These are phyloP conservation scores for Pogonomyrmex barbatus DNA, from an alignment of 1,140 invertebrate species.

Conservation along the genomic window DNA sequence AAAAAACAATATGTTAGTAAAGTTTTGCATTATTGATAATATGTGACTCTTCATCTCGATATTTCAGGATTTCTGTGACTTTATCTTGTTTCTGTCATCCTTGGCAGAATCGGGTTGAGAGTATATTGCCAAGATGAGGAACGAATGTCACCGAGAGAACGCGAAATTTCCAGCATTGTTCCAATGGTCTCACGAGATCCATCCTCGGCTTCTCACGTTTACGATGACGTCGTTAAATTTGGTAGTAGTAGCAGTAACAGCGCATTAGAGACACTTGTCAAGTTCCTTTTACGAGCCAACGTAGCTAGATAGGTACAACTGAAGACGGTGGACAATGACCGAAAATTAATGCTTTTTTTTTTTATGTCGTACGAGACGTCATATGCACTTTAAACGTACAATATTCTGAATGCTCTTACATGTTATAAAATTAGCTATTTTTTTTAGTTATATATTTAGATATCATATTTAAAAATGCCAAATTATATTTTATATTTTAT, in stretches of 20 bases:
- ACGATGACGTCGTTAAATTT: conserved; percentile 73
- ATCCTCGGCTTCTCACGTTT: conserved; percentile 61
- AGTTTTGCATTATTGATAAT: not conserved
- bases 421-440: not conserved
- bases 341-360: conserved; percentile 66
- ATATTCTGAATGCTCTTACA: not conserved
- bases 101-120: conserved; percentile 31
- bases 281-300: conserved; percentile 71
- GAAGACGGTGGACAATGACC: conserved; percentile 60
- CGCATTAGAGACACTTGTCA: conserved; percentile 76
- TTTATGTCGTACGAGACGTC: not conserved
- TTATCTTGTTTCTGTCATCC: conserved; percentile 53
- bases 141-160: conserved; percentile 35
- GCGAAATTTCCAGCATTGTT: conserved; percentile 64
- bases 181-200: conserved; percentile 67
- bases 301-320: conserved; percentile 60
- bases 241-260: conserved; percentile 69
- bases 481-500: not conserved
- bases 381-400: not conserved
- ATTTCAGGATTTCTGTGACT: conserved; percentile 39
- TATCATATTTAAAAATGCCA: not conserved
- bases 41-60: conserved; percentile 11
- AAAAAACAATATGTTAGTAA: not conserved
- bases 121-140: conserved; percentile 58
- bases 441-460: not conserved